Conservation (phyloP, 2,888 invertebrate genomes). For the Torymus tubicola region DNA sequence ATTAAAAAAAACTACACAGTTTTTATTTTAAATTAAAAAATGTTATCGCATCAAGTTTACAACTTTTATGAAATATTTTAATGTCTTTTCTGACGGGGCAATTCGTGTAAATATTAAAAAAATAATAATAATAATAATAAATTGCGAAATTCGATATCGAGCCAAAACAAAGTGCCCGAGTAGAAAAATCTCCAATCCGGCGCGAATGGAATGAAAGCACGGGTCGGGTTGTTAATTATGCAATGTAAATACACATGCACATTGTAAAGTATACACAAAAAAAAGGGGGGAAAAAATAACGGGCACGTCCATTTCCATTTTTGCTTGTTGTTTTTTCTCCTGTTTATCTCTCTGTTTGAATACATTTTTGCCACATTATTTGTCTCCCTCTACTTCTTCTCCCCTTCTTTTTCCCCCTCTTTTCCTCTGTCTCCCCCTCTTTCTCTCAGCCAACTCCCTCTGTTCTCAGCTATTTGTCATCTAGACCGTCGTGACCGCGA, state of each 20-base stretch:
- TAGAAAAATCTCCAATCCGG: slow-evolving; percentile 16
- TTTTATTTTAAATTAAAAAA: too few species aligned
- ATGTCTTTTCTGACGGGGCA: not conserved
- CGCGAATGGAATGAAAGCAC: slow-evolving; percentile 44
- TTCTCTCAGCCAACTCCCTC: not conserved
- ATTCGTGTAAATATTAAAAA: slow-evolving; percentile 13
- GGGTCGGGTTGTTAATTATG: slow-evolving; percentile 62
- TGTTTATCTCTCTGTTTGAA: slow-evolving; percentile 40
- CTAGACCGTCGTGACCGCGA: slow-evolving; percentile 36
- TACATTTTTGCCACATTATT: not conserved
- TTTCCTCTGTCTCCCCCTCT: not conserved
- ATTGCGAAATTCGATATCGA: slow-evolving; percentile 30
- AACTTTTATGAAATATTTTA: not conserved
- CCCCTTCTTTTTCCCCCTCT: slow-evolving; percentile 23
- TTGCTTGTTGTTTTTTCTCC: slow-evolving; percentile 38
- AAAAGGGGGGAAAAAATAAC: slow-evolving; percentile 20
- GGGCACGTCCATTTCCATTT: slow-evolving; percentile 32
- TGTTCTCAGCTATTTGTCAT: slow-evolving; percentile 30
- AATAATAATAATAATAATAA: slow-evolving; percentile 18
- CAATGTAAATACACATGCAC: slow-evolving; percentile 61
- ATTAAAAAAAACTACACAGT: too few species aligned
- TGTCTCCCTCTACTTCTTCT: slow-evolving; percentile 2
- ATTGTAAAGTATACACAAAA: slow-evolving; percentile 38
- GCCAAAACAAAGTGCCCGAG: slow-evolving; percentile 15
- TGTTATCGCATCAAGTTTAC: too few species aligned